phyloP scores from a whole-genome alignment of 1,140 invertebrate species.

The Papilio aristodemus region DNA sequence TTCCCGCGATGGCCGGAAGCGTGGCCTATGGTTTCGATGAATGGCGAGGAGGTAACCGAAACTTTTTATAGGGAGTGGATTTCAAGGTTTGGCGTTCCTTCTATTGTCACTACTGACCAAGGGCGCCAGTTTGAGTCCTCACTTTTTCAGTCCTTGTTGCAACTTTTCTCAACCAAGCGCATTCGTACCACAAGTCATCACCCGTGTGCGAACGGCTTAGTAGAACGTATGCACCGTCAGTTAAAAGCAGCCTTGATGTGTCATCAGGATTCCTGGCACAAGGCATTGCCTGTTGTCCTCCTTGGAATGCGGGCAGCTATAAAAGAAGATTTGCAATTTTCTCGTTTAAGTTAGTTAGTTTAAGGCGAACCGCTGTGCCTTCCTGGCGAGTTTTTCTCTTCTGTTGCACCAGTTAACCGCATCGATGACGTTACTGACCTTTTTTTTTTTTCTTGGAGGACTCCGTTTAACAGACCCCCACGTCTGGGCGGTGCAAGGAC shows the following conservation, averaged over 20 bases:
- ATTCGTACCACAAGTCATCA: constrained; percentile 33
- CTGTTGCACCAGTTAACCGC: not conserved
- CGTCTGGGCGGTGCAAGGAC: too few relatives aligned
- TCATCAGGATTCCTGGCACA: constrained; percentile 31
- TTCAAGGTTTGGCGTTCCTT: constrained; percentile 33
- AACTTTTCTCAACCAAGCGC: constrained; percentile 24
- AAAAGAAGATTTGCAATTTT: constrained; percentile 27
- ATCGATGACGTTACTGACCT: not conserved
- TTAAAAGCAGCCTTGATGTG: constrained; percentile 35
- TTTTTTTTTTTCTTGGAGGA: too few relatives aligned
- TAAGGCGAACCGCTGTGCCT: not conserved
- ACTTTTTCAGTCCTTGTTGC: constrained; percentile 30
- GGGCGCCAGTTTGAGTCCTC: constrained; percentile 39
- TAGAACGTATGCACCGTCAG: constrained; percentile 33
- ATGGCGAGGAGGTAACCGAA: constrained; percentile 35
- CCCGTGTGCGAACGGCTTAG: constrained; percentile 26
- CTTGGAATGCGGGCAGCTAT: constrained; percentile 31
- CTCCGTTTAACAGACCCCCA: too few relatives aligned
- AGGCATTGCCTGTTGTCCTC: constrained; percentile 32
- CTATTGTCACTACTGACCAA: constrained; percentile 33
- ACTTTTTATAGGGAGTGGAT: constrained; percentile 34
- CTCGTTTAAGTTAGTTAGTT: not conserved
- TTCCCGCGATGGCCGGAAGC: constrained; percentile 36
- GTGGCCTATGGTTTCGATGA: constrained; percentile 35
- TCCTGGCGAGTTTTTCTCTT: not conserved